These are phyloP conservation scores for Apis florea DNA, from an alignment of 1,140 invertebrate species.

Conservation along the genomic window DNA sequence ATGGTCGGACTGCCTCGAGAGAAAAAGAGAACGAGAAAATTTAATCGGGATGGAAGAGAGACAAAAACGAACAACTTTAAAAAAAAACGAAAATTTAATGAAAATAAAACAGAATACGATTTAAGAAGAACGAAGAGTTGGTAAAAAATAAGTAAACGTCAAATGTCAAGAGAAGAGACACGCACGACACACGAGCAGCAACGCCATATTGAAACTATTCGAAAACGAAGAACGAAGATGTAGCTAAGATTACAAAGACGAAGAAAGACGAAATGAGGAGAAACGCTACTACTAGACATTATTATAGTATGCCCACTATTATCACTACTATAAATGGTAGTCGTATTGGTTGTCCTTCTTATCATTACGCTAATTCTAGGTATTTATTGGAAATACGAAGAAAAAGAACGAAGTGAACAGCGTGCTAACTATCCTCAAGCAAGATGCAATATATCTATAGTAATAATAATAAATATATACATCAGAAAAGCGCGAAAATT, in stretches of 20 bases:
- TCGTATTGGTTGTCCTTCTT: constrained; percentile 74
- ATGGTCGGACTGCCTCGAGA: constrained; percentile 63
- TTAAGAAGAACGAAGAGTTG: constrained; percentile 21
- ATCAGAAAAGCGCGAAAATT: not conserved
- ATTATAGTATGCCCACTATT: constrained; percentile 74
- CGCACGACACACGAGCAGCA: constrained; percentile 62
- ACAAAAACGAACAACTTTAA: constrained; percentile 23
- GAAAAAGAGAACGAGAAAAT: constrained; percentile 56
- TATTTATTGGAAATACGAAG: constrained; percentile 73
- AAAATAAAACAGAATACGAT: constrained; percentile 11
- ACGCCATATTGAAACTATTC: constrained; percentile 78
- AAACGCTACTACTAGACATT: constrained; percentile 74
- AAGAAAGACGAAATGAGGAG: constrained; percentile 49
- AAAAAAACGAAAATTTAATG: constrained; percentile 20
- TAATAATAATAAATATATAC: not conserved
- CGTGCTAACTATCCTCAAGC: constrained; percentile 69
- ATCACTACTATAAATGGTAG: constrained; percentile 76
- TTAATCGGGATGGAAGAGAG: constrained; percentile 12
- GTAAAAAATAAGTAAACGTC: not conserved
- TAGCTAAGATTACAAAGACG: constrained; percentile 52
- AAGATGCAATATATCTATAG: constrained; percentile 14
- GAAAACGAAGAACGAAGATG: constrained; percentile 60
- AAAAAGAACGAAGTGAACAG: constrained; percentile 46
- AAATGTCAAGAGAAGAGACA: constrained; percentile 55
- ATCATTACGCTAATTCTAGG: constrained; percentile 73